Percentiles rank a stretch among this genome's conserved stretches.
These are phyloP conservation scores for Lepidochrysops patricia DNA, from an alignment of 2,888 invertebrate genomes.

Conservation along the genomic window DNA sequence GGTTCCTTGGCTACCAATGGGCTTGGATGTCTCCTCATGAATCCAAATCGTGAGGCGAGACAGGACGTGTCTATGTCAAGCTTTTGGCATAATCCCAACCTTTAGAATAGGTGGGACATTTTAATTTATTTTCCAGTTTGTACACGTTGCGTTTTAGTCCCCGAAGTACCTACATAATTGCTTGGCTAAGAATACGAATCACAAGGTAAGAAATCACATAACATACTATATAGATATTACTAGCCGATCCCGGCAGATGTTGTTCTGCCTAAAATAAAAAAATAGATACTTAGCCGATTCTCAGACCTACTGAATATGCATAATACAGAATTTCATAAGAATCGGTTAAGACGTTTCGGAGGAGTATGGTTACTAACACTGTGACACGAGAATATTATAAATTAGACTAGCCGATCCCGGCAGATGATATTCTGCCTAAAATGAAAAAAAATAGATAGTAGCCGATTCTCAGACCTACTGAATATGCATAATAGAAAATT, in stretches of 20 bases:
- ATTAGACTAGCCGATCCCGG: too few relatives aligned
- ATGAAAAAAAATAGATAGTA: too few relatives aligned
- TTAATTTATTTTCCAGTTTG: conserved; percentile 33
- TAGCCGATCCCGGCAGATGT: too few relatives aligned
- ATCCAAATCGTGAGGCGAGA: conserved; percentile 39
- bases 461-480: too few relatives aligned
- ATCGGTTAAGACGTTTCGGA: too few relatives aligned
- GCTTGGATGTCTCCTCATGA: conserved; percentile 30
- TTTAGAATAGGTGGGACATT: conserved; percentile 48
- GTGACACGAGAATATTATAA: too few relatives aligned
- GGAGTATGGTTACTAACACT: too few relatives aligned
- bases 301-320: not conserved
- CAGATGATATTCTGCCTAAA: too few relatives aligned
- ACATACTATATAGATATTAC: too few relatives aligned
- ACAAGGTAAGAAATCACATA: not conserved
- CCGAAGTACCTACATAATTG: not conserved
- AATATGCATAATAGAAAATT: too few relatives aligned
- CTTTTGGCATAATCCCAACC: conserved; percentile 59
- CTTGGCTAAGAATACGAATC: not conserved
- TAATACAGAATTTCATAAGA: not conserved
- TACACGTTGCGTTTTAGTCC: conserved; percentile 33
- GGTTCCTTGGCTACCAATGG: conserved; percentile 12
- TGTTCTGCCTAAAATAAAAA: not conserved
- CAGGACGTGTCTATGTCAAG: conserved; percentile 48
- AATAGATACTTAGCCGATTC: not conserved